phyloP scores from a whole-genome alignment of 2,113 vertebrate species.

The Cheirogaleus medius region DNA sequence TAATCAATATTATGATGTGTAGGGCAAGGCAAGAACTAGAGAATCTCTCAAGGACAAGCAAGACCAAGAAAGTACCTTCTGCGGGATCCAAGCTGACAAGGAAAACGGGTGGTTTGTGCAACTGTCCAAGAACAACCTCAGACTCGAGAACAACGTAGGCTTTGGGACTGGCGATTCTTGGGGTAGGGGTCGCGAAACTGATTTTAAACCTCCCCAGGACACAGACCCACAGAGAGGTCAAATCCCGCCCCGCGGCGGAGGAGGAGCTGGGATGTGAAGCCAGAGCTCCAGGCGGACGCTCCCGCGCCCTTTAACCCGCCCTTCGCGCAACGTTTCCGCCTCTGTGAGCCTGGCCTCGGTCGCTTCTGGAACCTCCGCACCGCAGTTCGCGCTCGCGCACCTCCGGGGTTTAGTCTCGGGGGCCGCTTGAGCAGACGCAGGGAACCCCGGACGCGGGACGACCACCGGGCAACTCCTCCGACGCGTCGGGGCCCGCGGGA shows the following conservation, averaged over 20 bases:
- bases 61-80: background rate
- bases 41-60: background rate
- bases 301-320: too few relatives aligned
- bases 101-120: background rate
- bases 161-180: background rate
- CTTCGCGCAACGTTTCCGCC: rapidly evolving
- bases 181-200: background rate
- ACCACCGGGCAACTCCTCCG: rapidly evolving
- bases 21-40: background rate
- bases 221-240: background rate
- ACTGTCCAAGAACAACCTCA: background rate
- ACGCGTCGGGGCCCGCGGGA: rapidly evolving
- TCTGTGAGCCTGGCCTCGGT: background rate
- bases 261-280: background rate
- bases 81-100: background rate
- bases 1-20: background rate
- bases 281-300: too few relatives aligned
- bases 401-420: background rate
- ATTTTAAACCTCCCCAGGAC: background rate
- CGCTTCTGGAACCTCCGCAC: background rate
- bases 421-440: rapidly evolving
- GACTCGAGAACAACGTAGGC: background rate
- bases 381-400: background rate
- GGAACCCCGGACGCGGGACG: background rate
- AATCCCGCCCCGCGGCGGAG: background rate